Conservation (phyloP, 35 echinoderm and acorn worm genomes). For the Ptychodera flava region DNA sequence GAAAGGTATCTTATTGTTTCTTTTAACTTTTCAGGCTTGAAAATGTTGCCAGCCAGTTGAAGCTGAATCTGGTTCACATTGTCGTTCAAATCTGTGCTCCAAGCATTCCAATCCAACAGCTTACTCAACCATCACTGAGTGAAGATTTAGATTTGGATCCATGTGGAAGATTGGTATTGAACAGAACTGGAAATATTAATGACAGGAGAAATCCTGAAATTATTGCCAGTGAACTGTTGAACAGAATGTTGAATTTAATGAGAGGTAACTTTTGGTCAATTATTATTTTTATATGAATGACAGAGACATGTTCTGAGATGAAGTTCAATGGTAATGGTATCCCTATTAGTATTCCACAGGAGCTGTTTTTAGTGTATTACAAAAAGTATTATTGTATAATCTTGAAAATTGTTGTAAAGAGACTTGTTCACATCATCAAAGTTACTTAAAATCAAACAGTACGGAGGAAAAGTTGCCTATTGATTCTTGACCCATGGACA, state of each 20-base stretch:
- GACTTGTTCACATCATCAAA: too few species aligned
- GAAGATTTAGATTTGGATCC: background rate
- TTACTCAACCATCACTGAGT: background rate
- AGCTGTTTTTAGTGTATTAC: too few species aligned
- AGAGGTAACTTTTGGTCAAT: constrained; percentile 74
- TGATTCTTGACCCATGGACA: too few species aligned
- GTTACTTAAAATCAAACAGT: too few species aligned
- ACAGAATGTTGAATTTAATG: constrained; percentile 65
- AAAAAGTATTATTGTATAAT: too few species aligned
- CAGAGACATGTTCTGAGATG: too few species aligned
- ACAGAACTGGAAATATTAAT: background rate
- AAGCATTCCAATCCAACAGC: constrained; percentile 40
- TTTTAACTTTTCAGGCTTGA: constrained; percentile 69
- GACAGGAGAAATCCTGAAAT: constrained; percentile 38
- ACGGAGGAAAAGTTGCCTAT: too few species aligned
- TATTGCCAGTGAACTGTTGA: constrained; percentile 66
- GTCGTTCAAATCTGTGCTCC: constrained; percentile 90
- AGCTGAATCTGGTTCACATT: constrained; percentile 73
- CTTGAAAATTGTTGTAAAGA: too few species aligned
- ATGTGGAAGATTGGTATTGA: background rate
- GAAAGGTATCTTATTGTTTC: too few species aligned
- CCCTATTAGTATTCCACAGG: too few species aligned
- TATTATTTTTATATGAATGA: too few species aligned
- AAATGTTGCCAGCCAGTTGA: constrained; percentile 76
- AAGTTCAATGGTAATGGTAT: too few species aligned